A percentile compares a stretch with the other conserved stretches of the same genome.
Evolutionary conservation across 2,888 invertebrate genomes (phyloP).

Genomic region (Camptogramma bilineatum): DNA sequence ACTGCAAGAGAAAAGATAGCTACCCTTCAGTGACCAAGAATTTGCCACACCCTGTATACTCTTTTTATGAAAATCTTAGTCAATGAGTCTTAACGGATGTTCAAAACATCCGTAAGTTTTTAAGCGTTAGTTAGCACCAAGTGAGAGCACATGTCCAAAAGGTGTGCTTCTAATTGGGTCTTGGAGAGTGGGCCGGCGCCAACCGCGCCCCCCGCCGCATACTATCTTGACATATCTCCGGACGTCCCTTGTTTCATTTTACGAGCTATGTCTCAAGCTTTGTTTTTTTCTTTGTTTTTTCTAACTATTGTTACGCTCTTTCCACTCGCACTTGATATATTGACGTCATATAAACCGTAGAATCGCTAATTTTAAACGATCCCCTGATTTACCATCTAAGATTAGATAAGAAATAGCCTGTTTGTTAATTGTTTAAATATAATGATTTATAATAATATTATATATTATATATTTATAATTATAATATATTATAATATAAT

Average conservation of each 20-base stretch:
- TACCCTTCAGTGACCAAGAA: no score
- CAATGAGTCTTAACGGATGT: constrained; percentile 76
- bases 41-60: not conserved
- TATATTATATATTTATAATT: no score
- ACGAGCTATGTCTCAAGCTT: constrained; percentile 79
- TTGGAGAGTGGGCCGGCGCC: constrained; percentile 71
- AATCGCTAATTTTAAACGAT: constrained; percentile 65
- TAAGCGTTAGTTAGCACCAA: constrained; percentile 75
- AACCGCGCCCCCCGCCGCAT: constrained; percentile 74
- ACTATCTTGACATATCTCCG: constrained; percentile 85
- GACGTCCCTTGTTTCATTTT: constrained; percentile 84
- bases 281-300: constrained; percentile 57
- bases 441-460: no score
- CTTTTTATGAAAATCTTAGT: constrained; percentile 29
- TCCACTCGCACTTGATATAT: constrained; percentile 74
- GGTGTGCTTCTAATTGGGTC: constrained; percentile 85
- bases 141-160: constrained; percentile 83
- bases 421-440: not conserved
- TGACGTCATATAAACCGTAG: constrained; percentile 65
- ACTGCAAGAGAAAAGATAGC: no score
- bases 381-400: not conserved
- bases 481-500: no score
- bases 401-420: not conserved
- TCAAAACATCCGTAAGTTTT: constrained; percentile 65
- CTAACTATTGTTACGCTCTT: constrained; percentile 73